Base-by-base conservation (phyloP, 2,113 vertebrate genomes). In the Etheostoma cragini region DNA sequence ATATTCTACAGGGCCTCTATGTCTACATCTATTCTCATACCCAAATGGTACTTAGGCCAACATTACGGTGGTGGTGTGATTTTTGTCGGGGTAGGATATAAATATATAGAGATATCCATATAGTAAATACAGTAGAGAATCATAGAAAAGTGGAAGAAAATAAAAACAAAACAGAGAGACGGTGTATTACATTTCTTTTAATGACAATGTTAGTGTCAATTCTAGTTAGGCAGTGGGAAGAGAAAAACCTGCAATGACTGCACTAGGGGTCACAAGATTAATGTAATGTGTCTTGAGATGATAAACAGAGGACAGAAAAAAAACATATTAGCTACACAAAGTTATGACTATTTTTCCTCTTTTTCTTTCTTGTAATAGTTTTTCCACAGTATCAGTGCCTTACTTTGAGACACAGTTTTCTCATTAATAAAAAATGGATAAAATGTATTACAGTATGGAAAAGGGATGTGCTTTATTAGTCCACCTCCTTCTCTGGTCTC, bases 1-100 rank as follows among this genome's bases (percentile, higher is more conserved):
- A 88, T 87, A 82, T 83, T 85, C 83, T 91, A 67, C 90, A 83
- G 74, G 60, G 87, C 76, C 87, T 84, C 68, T 81, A 17, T 60
- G 79, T 88, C 86, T 78, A 82, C 83, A 82, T 68, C 64, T 65
- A 76, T 68, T 88, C 66, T 85, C 46, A 81, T 79, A 62, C 63
- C 66, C 45, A 49, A 71, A 71, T 64, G 38, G 35, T 68, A 7
- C 46, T 19, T 21, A 33, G 26, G 76, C 52, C 76, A 83, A 58
- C 56, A 54, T 62, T 53, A 45, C 17, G 13, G 21, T 60, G 14
- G 16, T 64, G 45, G 12, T 80, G 21, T 63, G 75, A 53, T 68
- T 76, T 26, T 66, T 76, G 53, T 79, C 62, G 76, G 10, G 58
- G 49, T 76, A 38, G 76, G 13, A 52, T 14, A 22, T n/a, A 53